Conservation (phyloP, 1,140 invertebrate species). For the Drosophila ficusphila region DNA sequence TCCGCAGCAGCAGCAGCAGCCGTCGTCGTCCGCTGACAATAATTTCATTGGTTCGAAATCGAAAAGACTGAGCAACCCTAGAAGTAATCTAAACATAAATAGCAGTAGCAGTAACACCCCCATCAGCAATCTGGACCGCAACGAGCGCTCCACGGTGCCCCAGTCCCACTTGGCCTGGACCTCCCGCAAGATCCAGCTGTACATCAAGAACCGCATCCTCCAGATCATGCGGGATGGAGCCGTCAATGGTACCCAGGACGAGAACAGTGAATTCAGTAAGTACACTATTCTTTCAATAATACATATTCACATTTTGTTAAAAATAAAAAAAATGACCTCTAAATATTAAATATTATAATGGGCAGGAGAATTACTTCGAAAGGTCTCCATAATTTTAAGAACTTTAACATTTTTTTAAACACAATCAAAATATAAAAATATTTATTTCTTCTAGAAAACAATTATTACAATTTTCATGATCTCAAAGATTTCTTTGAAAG, state of each 20-base stretch:
- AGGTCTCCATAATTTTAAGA: no score
- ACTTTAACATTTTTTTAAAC: no score
- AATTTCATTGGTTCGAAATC: conserved; percentile 83
- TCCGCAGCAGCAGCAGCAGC: conserved; percentile 37
- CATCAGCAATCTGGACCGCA: conserved; percentile 83
- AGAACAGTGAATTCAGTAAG: conserved; percentile 92
- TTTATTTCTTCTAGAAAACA: no score
- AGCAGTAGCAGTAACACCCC: conserved; percentile 65
- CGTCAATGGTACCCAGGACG: conserved; percentile 91
- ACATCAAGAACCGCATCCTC: conserved; percentile 91
- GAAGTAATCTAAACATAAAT: conserved; percentile 76
- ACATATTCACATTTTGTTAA: no score
- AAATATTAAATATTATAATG: no score
- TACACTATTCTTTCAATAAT: conserved; percentile 79
- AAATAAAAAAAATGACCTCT: no score
- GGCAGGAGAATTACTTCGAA: no score
- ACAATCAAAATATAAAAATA: no score
- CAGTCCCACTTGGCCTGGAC: conserved; percentile 87
- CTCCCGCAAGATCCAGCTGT: conserved; percentile 91
- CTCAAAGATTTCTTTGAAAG: no score
- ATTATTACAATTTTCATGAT: no score
- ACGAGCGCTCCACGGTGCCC: conserved; percentile 87
- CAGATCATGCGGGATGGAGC: conserved; percentile 91
- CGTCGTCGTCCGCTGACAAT: conserved; percentile 38
- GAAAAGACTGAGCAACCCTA: conserved; percentile 84